phyloP scores from a whole-genome alignment of 2,797 vertebrate genomes.

The Chelon auratus region DNA sequence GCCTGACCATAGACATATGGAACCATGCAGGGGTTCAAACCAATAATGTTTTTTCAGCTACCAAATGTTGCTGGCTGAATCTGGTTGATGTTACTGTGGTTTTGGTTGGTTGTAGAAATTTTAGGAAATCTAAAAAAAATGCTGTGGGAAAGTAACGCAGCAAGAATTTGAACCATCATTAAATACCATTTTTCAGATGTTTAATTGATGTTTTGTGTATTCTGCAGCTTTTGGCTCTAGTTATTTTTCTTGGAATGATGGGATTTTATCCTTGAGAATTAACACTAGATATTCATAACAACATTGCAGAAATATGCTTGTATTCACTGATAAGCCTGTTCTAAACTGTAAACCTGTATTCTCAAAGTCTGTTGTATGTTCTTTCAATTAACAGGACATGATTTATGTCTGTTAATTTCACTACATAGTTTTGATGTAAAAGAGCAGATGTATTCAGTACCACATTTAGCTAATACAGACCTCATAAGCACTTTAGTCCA shows the following conservation, averaged over 20 bases:
- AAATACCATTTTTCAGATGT: slow-evolving; percentile 43
- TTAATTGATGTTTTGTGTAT: slow-evolving; percentile 37
- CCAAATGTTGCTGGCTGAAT: slow-evolving; percentile 48
- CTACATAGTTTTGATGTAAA: background rate
- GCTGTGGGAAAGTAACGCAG: slow-evolving; percentile 74
- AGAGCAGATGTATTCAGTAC: background rate
- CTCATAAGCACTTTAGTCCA: background rate
- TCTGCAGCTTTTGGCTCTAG: slow-evolving; percentile 16
- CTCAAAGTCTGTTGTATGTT: background rate
- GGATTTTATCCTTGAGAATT: background rate
- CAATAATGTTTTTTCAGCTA: slow-evolving; percentile 61
- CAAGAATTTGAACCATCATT: slow-evolving; percentile 50
- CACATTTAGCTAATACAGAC: background rate
- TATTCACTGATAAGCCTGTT: background rate
- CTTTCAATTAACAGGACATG: background rate
- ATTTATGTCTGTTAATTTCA: background rate
- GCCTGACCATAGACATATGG: slow-evolving; percentile 63
- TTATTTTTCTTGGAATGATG: background rate
- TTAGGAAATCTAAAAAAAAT: slow-evolving; percentile 64
- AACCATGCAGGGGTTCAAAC: slow-evolving; percentile 66
- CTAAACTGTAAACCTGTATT: background rate
- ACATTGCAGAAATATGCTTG: background rate
- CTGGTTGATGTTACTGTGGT: slow-evolving; percentile 75
- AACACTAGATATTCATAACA: background rate
- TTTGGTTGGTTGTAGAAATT: slow-evolving; percentile 59